Conservation (phyloP, 1,140 invertebrate species). For the Pachypeltis micranthus region DNA sequence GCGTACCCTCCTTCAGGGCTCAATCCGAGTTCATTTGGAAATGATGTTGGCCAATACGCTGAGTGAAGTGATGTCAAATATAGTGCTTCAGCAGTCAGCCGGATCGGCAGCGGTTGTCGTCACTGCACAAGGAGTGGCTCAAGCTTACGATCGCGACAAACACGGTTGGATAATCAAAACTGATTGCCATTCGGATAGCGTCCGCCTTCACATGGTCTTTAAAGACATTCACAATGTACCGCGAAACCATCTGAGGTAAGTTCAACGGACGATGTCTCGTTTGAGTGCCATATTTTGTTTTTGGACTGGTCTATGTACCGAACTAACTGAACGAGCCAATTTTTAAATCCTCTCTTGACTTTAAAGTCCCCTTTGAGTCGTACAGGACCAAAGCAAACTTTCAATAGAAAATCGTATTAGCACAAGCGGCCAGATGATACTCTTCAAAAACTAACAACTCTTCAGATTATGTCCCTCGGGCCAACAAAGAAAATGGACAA, state of each 20-base stretch:
- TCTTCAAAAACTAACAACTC: too few relatives aligned
- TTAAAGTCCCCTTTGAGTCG: too few relatives aligned
- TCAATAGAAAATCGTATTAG: too few relatives aligned
- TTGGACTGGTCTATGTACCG: too few relatives aligned
- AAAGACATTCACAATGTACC: constrained; percentile 77
- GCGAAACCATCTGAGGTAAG: constrained; percentile 60
- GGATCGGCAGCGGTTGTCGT: constrained; percentile 25
- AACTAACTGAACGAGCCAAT: too few relatives aligned
- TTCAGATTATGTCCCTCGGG: too few relatives aligned
- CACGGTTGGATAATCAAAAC: constrained; percentile 71
- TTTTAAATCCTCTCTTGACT: too few relatives aligned
- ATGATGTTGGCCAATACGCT: constrained; percentile 64
- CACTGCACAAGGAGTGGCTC: constrained; percentile 41
- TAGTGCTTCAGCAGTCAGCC: constrained; percentile 16
- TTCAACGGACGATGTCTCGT: background rate
- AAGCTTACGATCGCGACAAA: constrained; percentile 74
- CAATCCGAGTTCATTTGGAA: constrained; percentile 57
- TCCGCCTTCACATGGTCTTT: constrained; percentile 66
- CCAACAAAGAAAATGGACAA: too few relatives aligned
- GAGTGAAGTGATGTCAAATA: constrained; percentile 45
- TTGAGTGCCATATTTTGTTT: too few relatives aligned
- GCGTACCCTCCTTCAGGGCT: constrained; percentile 31
- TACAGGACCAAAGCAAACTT: too few relatives aligned
- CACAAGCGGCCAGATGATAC: too few relatives aligned
- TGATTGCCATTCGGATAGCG: constrained; percentile 65